Evolutionary conservation across 2,797 vertebrate species (phyloP), one percentile per base, ranked within the genome.

Genomic region (Sebastiscus albofasciatus): DNA sequence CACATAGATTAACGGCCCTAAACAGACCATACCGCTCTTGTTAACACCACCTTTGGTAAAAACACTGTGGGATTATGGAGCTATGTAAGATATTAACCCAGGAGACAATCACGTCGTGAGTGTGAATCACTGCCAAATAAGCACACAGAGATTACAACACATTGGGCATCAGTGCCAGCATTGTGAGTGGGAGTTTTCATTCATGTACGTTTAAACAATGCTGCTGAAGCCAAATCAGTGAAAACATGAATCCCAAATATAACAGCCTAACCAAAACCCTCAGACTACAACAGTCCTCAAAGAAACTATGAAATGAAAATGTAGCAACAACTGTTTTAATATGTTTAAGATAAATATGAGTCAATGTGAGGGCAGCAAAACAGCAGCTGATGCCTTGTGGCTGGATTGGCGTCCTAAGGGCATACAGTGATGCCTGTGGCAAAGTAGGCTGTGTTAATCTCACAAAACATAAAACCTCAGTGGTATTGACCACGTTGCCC

Each of bases 161-260:
- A 36, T 8, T 65, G 29, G 8, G 29, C 54, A 52, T 66, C 13
- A 11, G 10, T 64, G 72, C 62, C 77, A 83, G 68, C 39, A 61
- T 54, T 65, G 75, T 72, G 59, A 69, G 66, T 82, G 67, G 55
- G 79, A 55, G 68, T 59, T 78, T 67, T 79, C 39, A 83, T 72
- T 89, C 59, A 82, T 72, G 26, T 46, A 39, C 0, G 2, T 72
- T 83, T 14, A 54, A 77, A 68, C 52, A 81, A 29, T 77, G 29
- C 56, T 66, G 24, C 34, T 11, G 16, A 20, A 67, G 39, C 34
- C 39, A 56, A 68, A 83, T 62, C n/a, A 26, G 5, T 49, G 29
- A 70, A 52, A 27, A 27, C 31, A 77, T 33, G 18, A 77, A 59
- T 78, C 22, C 60, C 24, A 72, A 61, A 55, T 58, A 10, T 31